Base-by-base conservation (phyloP, 2,797 vertebrate genomes). In the Anabas testudineus region DNA sequence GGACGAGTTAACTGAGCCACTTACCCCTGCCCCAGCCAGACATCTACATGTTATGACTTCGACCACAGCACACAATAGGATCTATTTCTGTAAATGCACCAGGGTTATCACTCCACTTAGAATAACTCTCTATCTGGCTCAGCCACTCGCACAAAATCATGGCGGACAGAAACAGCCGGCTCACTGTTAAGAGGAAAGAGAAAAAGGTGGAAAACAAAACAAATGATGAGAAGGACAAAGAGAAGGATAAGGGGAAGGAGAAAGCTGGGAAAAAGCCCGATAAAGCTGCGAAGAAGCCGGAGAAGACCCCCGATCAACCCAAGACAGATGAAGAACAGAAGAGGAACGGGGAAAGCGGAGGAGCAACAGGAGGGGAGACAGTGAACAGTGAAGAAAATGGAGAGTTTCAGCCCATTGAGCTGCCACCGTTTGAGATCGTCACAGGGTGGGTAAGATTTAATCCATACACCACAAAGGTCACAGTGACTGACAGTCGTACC, bases 391-490 rank as follows among this genome's bases (percentile, higher is more conserved):
- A 88, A 16, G 94, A 93, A 88, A 94, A 94, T 48, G 82, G 93
- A 62, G 95, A 93, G 66, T 95, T 94, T 84, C 85, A 95, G 79
- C 94, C 96, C 57, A 95, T 97, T 16, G 96, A 98, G 36, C 92
- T 99, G 75, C 97, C 97, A 0, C 98, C 98, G 0, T 99, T 99
- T 83, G 96, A 99, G 87, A 97, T 98, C 47, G 93, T 99, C 75
- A 93, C 92, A 37, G 98, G 98, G 98, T 99, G 92, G 91, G 97
- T 90, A 57, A 64, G 45, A 85, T 14, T 61, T 51, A 41, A 39
- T 2, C 37, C 10, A 28, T 10, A 3, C 15, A 16, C 1, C 34
- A 15, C 12, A 67, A 16, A n/a, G n/a, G n/a, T n/a, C n/a, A n/a
- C n/a, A n/a, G n/a, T n/a, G n/a, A n/a, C n/a, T n/a, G n/a, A n/a